These are phyloP conservation scores for Drosophila tristis DNA, from an alignment of 1,140 invertebrate genomes.

Conservation along the genomic window DNA sequence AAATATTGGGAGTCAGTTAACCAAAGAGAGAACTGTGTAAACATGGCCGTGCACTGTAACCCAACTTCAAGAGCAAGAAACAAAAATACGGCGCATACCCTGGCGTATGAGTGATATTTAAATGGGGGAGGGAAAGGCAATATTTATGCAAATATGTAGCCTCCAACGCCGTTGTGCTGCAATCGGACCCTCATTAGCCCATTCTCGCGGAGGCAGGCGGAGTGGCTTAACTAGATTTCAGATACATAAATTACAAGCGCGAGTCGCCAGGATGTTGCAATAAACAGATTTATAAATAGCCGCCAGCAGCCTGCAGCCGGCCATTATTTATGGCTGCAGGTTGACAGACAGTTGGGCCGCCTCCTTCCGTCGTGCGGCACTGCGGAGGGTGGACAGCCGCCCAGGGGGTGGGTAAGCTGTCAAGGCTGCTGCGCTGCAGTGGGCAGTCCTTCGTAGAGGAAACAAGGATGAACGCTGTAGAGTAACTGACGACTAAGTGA, in stretches of 20 bases:
- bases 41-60: slow-evolving; percentile 11
- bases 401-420: too few species aligned
- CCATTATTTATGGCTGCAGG: slow-evolving; percentile 45
- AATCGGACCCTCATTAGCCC: slow-evolving; percentile 50
- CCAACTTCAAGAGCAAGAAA: neutral
- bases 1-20: slow-evolving; percentile 63
- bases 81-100: neutral
- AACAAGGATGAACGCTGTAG: too few species aligned
- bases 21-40: slow-evolving; percentile 48
- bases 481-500: too few species aligned
- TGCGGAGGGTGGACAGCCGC: neutral
- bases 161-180: slow-evolving; percentile 3
- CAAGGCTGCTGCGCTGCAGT: too few species aligned
- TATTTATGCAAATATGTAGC: neutral
- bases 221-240: slow-evolving; percentile 33
- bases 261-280: slow-evolving; percentile 35
- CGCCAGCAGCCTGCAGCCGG: slow-evolving; percentile 29
- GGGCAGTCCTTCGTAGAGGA: too few species aligned
- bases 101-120: slow-evolving; percentile 49
- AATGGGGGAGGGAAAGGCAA: slow-evolving; percentile 6
- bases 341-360: slow-evolving; percentile 45
- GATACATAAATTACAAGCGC: slow-evolving; percentile 45
- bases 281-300: slow-evolving; percentile 52
- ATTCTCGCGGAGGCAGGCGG: slow-evolving; percentile 2
- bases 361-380: neutral